Conservation (phyloP, 2,888 invertebrate species). For the Chalcis sispes region DNA sequence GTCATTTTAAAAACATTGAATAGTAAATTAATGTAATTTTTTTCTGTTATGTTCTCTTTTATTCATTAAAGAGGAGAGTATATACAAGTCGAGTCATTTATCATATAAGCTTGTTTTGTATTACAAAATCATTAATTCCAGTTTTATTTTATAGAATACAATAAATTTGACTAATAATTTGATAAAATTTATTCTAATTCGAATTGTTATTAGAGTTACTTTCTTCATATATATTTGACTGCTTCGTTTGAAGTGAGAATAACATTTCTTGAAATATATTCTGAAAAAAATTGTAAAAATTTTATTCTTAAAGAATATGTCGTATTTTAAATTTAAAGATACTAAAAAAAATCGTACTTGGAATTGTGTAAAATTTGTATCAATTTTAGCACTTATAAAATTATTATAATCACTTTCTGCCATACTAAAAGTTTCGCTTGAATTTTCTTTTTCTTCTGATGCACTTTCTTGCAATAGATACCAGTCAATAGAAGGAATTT, state of each 20-base stretch:
- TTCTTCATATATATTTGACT: neutral
- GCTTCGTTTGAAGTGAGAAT: slow-evolving; percentile 36
- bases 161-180: slow-evolving; percentile 12
- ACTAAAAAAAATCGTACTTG: slow-evolving; percentile 40
- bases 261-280: slow-evolving; percentile 35
- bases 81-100: slow-evolving; percentile 10
- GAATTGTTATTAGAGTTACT: neutral
- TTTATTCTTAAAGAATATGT: slow-evolving; percentile 14
- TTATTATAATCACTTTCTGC: slow-evolving; percentile 18
- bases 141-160: slow-evolving; percentile 23
- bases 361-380: slow-evolving; percentile 37
- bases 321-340: slow-evolving; percentile 22
- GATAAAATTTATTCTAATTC: slow-evolving; percentile 34
- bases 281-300: slow-evolving; percentile 36
- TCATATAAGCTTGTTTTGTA: slow-evolving; percentile 23
- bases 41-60: slow-evolving; percentile 43
- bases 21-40: slow-evolving; percentile 2
- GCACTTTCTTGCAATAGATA: slow-evolving; percentile 22
- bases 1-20: slow-evolving; percentile 21
- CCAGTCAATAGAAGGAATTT: slow-evolving; percentile 43
- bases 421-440: neutral
- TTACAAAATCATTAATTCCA: slow-evolving; percentile 10
- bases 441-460: slow-evolving; percentile 19
- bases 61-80: slow-evolving; percentile 24
- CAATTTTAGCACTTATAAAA: slow-evolving; percentile 20